These are phyloP conservation scores for Scytalopus superciliaris DNA, from an alignment of 2,113 vertebrate genomes.

Conservation along the genomic window DNA sequence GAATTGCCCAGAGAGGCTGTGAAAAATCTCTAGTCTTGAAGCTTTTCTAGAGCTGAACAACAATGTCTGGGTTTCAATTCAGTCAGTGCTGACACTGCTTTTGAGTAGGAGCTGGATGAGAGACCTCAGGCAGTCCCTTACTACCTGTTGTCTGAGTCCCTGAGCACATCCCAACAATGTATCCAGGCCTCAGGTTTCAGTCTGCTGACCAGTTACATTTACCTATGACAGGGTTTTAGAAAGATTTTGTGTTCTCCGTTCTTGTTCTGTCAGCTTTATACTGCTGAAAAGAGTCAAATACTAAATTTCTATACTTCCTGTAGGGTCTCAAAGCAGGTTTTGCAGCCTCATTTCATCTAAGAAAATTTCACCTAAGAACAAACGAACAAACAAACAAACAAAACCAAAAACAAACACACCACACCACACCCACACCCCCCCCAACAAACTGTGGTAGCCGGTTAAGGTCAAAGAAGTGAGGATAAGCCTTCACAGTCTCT, in stretches of 20 bases:
- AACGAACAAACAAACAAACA: background rate
- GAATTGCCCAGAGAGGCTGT: background rate
- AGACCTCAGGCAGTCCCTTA: rapidly evolving
- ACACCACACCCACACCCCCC: too few relatives aligned
- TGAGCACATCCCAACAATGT: background rate
- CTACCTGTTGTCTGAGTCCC: background rate
- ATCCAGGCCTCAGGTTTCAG: background rate
- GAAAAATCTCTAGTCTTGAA: background rate
- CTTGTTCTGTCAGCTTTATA: background rate
- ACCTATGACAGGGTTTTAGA: background rate
- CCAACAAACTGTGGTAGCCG: background rate
- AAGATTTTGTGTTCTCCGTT: background rate
- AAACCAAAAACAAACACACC: too few relatives aligned
- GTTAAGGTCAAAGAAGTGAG: background rate
- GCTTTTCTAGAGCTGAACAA: background rate
- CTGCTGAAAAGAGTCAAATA: background rate
- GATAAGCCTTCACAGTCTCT: background rate
- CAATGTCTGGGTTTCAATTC: background rate
- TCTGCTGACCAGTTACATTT: background rate
- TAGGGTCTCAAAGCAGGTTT: background rate
- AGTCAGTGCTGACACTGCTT: background rate
- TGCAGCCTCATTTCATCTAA: background rate
- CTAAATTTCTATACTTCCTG: background rate
- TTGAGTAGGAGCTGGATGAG: background rate
- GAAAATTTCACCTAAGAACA: background rate